phyloP scores from a whole-genome alignment of 2,888 invertebrate species.

The Arge pagana region DNA sequence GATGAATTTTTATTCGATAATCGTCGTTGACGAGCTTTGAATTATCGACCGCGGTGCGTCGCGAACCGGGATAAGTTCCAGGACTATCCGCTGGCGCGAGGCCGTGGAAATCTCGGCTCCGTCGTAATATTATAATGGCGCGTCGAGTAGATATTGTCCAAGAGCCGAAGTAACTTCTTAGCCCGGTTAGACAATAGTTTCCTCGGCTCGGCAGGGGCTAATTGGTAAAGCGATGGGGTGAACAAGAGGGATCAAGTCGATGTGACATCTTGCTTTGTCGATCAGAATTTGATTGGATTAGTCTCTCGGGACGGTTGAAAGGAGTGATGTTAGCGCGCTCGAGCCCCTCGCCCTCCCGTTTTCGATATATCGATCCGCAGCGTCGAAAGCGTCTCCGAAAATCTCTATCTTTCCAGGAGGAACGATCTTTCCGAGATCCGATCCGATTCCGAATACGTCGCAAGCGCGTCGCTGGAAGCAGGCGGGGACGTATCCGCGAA shows the following conservation, averaged over 20 bases:
- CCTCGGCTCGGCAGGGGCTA: not conserved
- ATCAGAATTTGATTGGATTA: conserved; percentile 22
- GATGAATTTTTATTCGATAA: too few species aligned
- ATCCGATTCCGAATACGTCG: not conserved
- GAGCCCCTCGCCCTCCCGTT: not conserved
- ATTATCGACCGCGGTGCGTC: too few species aligned
- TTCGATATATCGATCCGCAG: too few species aligned
- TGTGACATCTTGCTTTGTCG: conserved; percentile 17
- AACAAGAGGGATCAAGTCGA: not conserved
- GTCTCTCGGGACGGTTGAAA: not conserved
- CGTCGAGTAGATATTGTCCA: too few species aligned
- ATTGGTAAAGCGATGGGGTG: conserved; percentile 9
- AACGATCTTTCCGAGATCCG: not conserved
- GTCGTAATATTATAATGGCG: too few species aligned
- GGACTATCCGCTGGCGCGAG: too few species aligned
- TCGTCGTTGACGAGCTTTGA: too few species aligned
- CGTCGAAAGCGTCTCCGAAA: not conserved
- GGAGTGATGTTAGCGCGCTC: not conserved
- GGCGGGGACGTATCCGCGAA: not conserved
- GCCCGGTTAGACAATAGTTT: conserved; percentile 5
- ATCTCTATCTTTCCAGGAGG: not conserved
- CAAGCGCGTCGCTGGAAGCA: not conserved
- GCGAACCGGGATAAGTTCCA: too few species aligned
- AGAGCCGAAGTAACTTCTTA: too few species aligned
- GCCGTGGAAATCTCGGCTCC: too few species aligned